A percentile compares a stretch with the other conserved stretches of the same genome.
Evolutionary conservation across 1,140 invertebrate genomes (phyloP).

Genomic region (Venturia canescens): DNA sequence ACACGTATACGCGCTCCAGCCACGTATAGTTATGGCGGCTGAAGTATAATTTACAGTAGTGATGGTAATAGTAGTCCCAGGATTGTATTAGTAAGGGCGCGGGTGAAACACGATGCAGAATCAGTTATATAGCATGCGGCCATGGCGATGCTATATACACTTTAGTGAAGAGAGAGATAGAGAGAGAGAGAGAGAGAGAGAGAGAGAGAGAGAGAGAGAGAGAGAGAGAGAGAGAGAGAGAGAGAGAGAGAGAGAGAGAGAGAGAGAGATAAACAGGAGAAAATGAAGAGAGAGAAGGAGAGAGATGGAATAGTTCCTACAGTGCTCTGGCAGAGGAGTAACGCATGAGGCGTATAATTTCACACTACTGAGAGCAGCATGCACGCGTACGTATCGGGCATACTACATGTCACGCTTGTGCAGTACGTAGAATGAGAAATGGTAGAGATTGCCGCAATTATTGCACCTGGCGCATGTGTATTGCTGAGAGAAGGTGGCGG

Average conservation of each 20-base stretch:
- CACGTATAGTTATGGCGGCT: background rate
- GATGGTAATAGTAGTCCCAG: background rate
- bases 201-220: slow-evolving; percentile 19
- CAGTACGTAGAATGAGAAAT: slow-evolving; percentile 50
- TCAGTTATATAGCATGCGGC: background rate
- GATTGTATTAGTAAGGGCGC: slow-evolving; percentile 3
- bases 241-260: background rate
- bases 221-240: slow-evolving; percentile 50
- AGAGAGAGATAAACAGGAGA: background rate
- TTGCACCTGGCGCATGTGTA: slow-evolving; percentile 51
- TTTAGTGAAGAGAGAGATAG: background rate
- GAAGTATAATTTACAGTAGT: slow-evolving; percentile 9
- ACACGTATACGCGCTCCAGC: background rate
- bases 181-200: background rate
- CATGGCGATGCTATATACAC: background rate
- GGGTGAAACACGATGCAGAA: slow-evolving; percentile 24
- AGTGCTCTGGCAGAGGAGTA: slow-evolving; percentile 41
- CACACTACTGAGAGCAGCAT: slow-evolving; percentile 47
- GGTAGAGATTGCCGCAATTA: slow-evolving; percentile 53
- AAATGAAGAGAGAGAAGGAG: slow-evolving; percentile 47
- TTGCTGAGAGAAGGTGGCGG: background rate
- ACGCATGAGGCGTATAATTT: slow-evolving; percentile 52
- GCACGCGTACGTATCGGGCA: slow-evolving; percentile 46
- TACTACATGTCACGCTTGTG: slow-evolving; percentile 44
- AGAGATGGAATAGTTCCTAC: slow-evolving; percentile 37